Conservation (phyloP, 1,140 invertebrate species). For the Drosophila persimilis region DNA sequence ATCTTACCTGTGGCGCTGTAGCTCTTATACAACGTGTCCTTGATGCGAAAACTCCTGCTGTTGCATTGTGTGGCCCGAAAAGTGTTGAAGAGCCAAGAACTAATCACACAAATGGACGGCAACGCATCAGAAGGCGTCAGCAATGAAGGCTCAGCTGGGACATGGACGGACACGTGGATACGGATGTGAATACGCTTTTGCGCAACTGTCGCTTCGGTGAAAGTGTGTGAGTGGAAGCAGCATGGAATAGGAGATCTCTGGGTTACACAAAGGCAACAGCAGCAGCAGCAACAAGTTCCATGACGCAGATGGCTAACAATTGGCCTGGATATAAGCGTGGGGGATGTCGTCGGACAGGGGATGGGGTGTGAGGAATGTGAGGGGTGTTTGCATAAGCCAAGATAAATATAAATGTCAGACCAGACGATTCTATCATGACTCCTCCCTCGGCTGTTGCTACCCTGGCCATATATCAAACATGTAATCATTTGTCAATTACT, state of each 20-base stretch:
- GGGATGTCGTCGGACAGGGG: not conserved
- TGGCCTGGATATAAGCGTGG: not conserved
- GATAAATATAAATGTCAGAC: conserved; percentile 42
- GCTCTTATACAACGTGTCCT: conserved; percentile 62
- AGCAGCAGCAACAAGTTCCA: conserved; percentile 49
- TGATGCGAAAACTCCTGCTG: conserved; percentile 20
- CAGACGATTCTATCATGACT: conserved; percentile 34
- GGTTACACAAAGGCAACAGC: conserved; percentile 32
- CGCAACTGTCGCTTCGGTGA: conserved; percentile 23
- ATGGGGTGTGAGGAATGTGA: not conserved
- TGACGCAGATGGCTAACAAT: conserved; percentile 45
- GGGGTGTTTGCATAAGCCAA: conserved; percentile 49
- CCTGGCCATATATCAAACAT: conserved; percentile 62
- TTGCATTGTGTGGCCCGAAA: conserved; percentile 64
- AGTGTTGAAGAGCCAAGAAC: conserved; percentile 17
- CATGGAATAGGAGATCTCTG: conserved; percentile 17
- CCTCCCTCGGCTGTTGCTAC: conserved; percentile 30
- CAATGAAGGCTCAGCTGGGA: conserved; percentile 53
- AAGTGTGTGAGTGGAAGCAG: no score
- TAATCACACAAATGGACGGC: conserved; percentile 77
- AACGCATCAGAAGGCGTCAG: conserved; percentile 38
- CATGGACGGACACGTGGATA: conserved; percentile 14
- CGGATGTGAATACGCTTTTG: conserved; percentile 45
- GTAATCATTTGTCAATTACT: conserved; percentile 81
- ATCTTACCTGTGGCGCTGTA: conserved; percentile 28